Conservation (phyloP, 2,888 invertebrate species). For the Tetramorium bicarinatum region DNA sequence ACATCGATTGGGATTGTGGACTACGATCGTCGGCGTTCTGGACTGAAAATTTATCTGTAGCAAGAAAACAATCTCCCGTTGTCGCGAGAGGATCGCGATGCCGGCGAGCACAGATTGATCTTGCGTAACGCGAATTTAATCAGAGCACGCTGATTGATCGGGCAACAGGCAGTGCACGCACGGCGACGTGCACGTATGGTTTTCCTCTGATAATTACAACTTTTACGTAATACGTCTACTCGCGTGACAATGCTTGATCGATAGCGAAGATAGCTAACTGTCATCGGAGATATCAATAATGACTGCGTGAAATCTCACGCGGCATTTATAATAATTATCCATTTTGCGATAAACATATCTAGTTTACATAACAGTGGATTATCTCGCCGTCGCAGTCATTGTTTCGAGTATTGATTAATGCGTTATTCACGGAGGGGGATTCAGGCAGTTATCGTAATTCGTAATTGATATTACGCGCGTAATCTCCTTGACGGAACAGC, state of each 20-base stretch:
- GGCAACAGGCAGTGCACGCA: not conserved
- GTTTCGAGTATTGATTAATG: not conserved
- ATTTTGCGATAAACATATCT: not conserved
- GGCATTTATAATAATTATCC: not conserved
- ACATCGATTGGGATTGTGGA: not conserved
- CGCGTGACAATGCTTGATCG: not conserved
- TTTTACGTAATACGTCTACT: conserved; percentile 23
- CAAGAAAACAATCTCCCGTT: not conserved
- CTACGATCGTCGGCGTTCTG: not conserved
- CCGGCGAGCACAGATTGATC: conserved; percentile 10
- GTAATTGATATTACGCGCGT: not conserved
- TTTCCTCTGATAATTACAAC: conserved; percentile 9
- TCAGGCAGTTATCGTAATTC: not conserved
- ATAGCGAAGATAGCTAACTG: not conserved
- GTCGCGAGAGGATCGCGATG: conserved; percentile 3
- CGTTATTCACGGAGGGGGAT: not conserved
- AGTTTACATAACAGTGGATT: not conserved
- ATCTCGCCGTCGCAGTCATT: not conserved
- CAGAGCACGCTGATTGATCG: conserved; percentile 25
- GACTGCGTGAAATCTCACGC: not conserved
- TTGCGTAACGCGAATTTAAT: conserved; percentile 47
- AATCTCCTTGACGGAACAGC: not conserved
- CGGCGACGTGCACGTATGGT: not conserved
- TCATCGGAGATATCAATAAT: not conserved
- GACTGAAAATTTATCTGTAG: not conserved